These are phyloP conservation scores for Lota lota DNA, from an alignment of 2,113 vertebrate genomes.

Conservation along the genomic window DNA sequence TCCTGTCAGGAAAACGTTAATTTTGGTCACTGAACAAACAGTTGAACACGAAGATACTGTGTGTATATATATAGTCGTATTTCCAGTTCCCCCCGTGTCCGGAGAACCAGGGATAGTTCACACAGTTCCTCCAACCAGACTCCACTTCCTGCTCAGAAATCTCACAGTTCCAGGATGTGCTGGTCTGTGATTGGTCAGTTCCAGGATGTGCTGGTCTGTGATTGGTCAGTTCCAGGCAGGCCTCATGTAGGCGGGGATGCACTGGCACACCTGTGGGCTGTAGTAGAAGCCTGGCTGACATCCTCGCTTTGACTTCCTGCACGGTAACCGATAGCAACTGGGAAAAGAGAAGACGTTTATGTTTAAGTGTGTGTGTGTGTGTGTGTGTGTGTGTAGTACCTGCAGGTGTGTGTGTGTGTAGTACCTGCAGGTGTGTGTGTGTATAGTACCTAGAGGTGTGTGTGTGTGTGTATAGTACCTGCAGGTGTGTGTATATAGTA, in stretches of 20 bases:
- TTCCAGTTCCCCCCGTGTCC: too few species aligned
- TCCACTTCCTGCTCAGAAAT: too few species aligned
- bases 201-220: neutral
- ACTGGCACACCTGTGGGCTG: constrained; percentile 68
- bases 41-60: too few species aligned
- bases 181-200: neutral
- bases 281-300: constrained; percentile 61
- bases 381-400: neutral
- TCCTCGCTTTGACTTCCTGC: constrained; percentile 54
- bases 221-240: constrained; percentile 45
- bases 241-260: constrained; percentile 69
- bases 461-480: too few species aligned
- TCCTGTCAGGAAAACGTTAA: too few species aligned
- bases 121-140: too few species aligned
- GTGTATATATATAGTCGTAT: too few species aligned
- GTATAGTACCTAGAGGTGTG: neutral
- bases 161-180: neutral
- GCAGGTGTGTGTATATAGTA: neutral
- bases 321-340: constrained; percentile 70
- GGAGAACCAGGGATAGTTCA: too few species aligned
- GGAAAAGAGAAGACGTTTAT: too few species aligned
- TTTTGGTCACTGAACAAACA: too few species aligned
- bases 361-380: neutral
- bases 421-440: too few species aligned
- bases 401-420: too few species aligned